Evolutionary conservation across 2,797 vertebrate species (phyloP), one percentile per base, ranked within the genome.

Genomic region (Denticeps clupeoides): DNA sequence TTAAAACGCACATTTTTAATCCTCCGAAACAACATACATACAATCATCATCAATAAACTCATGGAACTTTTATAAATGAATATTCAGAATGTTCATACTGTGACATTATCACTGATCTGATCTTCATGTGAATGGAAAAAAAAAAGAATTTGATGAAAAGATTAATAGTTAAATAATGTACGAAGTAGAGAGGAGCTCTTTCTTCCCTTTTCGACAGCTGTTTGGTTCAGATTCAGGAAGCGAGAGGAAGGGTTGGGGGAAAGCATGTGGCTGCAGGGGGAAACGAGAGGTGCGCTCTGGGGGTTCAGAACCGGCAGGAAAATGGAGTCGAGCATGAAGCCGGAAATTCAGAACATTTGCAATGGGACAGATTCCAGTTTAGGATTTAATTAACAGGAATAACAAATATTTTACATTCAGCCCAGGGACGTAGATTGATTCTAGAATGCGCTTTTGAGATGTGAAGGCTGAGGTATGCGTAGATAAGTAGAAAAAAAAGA

Each of bases 171-270:
- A n/a, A n/a, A n/a, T n/a, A n/a, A n/a, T n/a, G n/a, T n/a, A n/a
- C n/a, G n/a, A n/a, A n/a, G 53, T 47, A 48, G 13, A 35, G 53
- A 56, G 59, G 64, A 61, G 73, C 68, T 76, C 74, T 75, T 77
- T 67, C 63, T 73, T 75, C 56, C 70, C 70, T 73, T 62, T 50
- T 55, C 67, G 71, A 69, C 47, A 67, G 58, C 64, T 70, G 60
- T 77, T 71, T 62, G 69, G 68, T 76, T 74, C 62, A 62, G 54
- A 79, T 80, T 76, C 68, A 79, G 80, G 77, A 81, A 82, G 75
- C 77, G 74, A 79, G 75, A 49, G 51, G 32, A 3, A 33, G 41
- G 52, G 44, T 29, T 40, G 46, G 47, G 44, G 46, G 55, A 56
- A 60, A 51, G 45, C 24, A 27, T 35, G 51, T 64, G 41, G 49